Evolutionary conservation across 2,797 vertebrate species (phyloP), one percentile per base, ranked within the genome.

Genomic region (Halcyon leucocephala): DNA sequence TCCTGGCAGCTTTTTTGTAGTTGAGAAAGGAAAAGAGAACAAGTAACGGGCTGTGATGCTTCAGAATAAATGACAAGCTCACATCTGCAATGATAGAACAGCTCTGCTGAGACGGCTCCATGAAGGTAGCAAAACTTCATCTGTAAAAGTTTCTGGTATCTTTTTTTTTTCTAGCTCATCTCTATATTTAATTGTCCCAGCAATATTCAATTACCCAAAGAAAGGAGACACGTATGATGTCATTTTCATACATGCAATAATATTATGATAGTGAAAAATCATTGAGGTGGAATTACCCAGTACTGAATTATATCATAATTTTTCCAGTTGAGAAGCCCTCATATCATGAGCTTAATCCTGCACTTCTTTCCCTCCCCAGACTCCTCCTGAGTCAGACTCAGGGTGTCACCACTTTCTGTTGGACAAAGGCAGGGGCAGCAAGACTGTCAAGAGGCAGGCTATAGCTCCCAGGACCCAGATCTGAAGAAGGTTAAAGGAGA

Each of bases 31-130:
- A 73, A 78, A 88, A 77, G 25, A 58, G 28, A n/a, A 80, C 60
- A 64, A 71, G 9, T 22, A 33, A 48, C 16, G 54, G 52, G 9
- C 37, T 71, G 20, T 52, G 29, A 74, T 28, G 74, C 39, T 81
- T 67, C 24, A 58, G 41, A 82, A 66, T 26, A 82, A 76, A 90
- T 39, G 35, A n/a, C 60, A 20, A 16, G 9, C 49, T 92, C 70
- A 77, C 28, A 72, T 18, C 20, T 77, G 39, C 14, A 73, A 8
- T 20, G 33, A 37, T 13, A 21, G 58, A 81, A 71, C 19, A 89
- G 29, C 26, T 90, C 33, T 54, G 42, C 19, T 72, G 42, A 54
- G 62, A 51, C 0, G 1, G 46, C 39, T 79, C 22, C 0, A 2
- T 20, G 42, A 73, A 88, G 26, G 12, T 49, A 5, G 24, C 37